Conservation (phyloP, 1,140 invertebrate genomes). For the Triops cancriformis region DNA sequence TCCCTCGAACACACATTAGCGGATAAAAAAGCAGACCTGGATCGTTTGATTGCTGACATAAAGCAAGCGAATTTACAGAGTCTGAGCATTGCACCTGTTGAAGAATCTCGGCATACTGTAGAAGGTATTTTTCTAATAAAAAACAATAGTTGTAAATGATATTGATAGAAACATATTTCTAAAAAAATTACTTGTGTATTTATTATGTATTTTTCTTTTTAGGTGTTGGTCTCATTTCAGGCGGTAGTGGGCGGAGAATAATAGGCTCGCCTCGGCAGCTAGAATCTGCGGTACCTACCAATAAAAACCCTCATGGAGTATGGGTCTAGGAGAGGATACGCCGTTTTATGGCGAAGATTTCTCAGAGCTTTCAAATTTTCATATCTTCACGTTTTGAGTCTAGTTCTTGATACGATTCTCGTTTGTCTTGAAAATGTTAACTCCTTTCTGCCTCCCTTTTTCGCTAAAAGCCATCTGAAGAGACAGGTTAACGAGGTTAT, state of each 20-base stretch:
- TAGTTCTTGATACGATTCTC: not conserved
- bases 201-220: not conserved
- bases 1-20: not conserved
- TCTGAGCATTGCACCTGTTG: slow-evolving; percentile 62
- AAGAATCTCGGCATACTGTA: slow-evolving; percentile 67
- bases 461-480: not conserved
- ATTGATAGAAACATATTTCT: too few species aligned
- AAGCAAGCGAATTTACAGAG: slow-evolving; percentile 85
- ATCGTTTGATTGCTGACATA: slow-evolving; percentile 75
- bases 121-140: slow-evolving; percentile 42
- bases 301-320: slow-evolving; percentile 90
- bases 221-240: slow-evolving; percentile 41
- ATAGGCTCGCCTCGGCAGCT: slow-evolving; percentile 81
- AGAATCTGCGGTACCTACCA: slow-evolving; percentile 85
- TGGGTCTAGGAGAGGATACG: slow-evolving; percentile 62
- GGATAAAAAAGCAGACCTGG: slow-evolving; percentile 66
- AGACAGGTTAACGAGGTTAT: not conserved
- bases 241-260: slow-evolving; percentile 75
- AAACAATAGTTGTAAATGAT: too few species aligned
- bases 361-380: not conserved
- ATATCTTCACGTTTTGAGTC: not conserved
- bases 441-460: not conserved
- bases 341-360: not conserved
- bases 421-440: not conserved
- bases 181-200: not conserved